A percentile compares a stretch with the other conserved stretches of the same genome.
These are phyloP conservation scores for Drymodes brunneopygia DNA, from an alignment of 2,113 vertebrate genomes.

Conservation along the genomic window DNA sequence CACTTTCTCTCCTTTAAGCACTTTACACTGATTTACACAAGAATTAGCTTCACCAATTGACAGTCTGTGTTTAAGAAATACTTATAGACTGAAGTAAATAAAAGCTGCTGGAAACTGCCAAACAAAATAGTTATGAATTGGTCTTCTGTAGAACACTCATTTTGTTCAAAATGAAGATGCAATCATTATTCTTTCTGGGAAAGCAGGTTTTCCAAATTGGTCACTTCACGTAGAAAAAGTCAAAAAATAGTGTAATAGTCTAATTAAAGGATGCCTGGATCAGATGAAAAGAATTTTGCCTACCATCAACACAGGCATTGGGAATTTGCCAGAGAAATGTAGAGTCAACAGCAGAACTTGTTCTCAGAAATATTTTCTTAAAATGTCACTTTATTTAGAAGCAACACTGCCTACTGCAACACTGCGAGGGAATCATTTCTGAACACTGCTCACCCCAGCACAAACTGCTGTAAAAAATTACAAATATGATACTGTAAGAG, in stretches of 20 bases:
- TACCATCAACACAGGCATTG: neutral
- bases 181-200: neutral
- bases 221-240: neutral
- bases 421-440: neutral
- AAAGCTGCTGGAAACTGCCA: neutral
- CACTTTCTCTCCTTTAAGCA: neutral
- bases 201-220: neutral
- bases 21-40: neutral
- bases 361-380: neutral
- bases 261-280: neutral
- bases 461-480: neutral
- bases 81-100: neutral
- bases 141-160: neutral
- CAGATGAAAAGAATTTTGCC: constrained; percentile 3
- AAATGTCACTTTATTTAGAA: neutral
- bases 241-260: neutral
- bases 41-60: neutral
- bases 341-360: constrained; percentile 14
- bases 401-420: neutral
- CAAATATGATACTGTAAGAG: neutral
- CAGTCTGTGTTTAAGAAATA: neutral
- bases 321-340: constrained; percentile 43
- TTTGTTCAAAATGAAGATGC: neutral
- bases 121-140: neutral
- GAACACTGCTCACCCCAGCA: accelerated